Evolutionary conservation across 1,140 invertebrate genomes (phyloP).

Genomic region (Anadara kagoshimensis): DNA sequence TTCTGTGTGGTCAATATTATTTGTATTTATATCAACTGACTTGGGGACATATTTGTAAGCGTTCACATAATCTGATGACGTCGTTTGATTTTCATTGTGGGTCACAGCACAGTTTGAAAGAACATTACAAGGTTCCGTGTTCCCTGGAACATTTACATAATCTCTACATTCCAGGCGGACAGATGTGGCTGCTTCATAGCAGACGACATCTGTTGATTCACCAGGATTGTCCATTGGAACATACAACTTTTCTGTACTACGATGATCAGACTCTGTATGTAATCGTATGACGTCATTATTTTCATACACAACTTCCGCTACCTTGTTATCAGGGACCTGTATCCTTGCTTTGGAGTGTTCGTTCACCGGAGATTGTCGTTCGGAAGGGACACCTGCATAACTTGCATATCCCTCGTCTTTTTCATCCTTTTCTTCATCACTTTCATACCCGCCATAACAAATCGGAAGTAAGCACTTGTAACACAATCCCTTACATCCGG

Average conservation of each 20-base stretch:
- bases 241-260: background rate
- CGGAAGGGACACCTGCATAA: constrained; percentile 17
- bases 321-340: background rate
- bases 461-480: constrained; percentile 27
- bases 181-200: too few relatives aligned
- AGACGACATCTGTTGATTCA: too few relatives aligned
- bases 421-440: constrained; percentile 38
- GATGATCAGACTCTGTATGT: background rate
- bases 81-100: too few relatives aligned
- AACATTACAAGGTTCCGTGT: too few relatives aligned
- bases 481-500: constrained; percentile 36
- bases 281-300: constrained; percentile 6
- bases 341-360: background rate
- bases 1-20: background rate
- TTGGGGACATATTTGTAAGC: too few relatives aligned
- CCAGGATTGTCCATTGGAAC: too few relatives aligned
- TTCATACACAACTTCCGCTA: background rate
- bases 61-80: too few relatives aligned
- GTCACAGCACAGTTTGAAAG: too few relatives aligned
- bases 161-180: too few relatives aligned
- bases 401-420: constrained; percentile 40
- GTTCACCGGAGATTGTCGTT: constrained; percentile 7
- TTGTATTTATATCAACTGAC: background rate
- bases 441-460: constrained; percentile 14
- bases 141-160: too few relatives aligned